Evolutionary conservation across 2,888 invertebrate species (phyloP).

Genomic region (Drosophila suboccidentalis): DNA sequence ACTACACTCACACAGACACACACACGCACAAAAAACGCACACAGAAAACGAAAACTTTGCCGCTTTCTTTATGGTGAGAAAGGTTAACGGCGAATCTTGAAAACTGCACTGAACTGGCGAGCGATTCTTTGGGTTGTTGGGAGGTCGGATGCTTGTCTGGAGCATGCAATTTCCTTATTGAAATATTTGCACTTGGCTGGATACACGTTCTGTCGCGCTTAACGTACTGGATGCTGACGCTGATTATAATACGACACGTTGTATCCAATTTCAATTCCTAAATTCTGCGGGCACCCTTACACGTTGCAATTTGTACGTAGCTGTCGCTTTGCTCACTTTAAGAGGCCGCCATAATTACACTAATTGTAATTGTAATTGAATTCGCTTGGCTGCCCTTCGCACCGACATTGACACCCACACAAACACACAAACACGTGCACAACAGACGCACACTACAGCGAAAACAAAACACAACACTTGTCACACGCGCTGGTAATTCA

Average conservation of each 20-base stretch:
- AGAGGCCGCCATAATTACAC: conserved; percentile 76
- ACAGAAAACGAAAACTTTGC: conserved; percentile 48
- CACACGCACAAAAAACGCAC: conserved; percentile 7
- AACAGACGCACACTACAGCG: conserved; percentile 10
- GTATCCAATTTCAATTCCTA: conserved; percentile 33
- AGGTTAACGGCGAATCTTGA: conserved; percentile 65
- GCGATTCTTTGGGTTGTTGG: conserved; percentile 12
- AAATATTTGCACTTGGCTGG: conserved; percentile 57
- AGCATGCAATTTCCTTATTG: conserved; percentile 61
- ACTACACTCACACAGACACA: conserved; percentile 22
- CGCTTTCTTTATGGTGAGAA: conserved; percentile 55
- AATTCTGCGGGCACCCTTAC: conserved; percentile 70
- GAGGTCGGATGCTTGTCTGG: conserved; percentile 30
- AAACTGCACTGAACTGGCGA: conserved; percentile 56
- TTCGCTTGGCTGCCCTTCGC: conserved; percentile 67
- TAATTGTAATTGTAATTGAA: conserved; percentile 75
- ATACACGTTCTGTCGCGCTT: conserved; percentile 29
- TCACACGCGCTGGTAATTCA: conserved; percentile 60
- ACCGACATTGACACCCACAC: conserved; percentile 21
- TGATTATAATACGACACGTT: conserved; percentile 23
- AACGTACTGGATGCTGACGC: conserved; percentile 29
- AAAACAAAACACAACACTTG: conserved; percentile 61
- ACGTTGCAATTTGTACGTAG: conserved; percentile 7
- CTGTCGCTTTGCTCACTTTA: conserved; percentile 37
- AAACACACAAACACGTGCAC: conserved; percentile 8